Base-by-base conservation (phyloP, 2,797 vertebrate species). In the Sebastes trivittatus region DNA sequence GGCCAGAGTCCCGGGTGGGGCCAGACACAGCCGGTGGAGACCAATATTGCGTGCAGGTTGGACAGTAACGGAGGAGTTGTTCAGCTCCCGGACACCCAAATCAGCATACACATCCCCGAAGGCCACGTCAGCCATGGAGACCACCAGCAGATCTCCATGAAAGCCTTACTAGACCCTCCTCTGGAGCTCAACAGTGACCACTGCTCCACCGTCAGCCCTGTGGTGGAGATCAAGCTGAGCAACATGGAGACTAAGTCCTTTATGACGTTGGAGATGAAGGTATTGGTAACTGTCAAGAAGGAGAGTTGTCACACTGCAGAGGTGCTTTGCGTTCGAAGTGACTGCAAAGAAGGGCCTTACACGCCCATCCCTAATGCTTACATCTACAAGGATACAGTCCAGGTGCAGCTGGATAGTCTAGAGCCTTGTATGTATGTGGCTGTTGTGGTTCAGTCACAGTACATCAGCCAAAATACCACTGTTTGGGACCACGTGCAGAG, bases 1-100 rank as follows among this genome's bases (percentile, higher is more conserved):
- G 98, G 98, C 25, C 98, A 99, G 78, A 99, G 94, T 85, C 98
- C 97, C 0, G 98, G 98, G 1, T 99, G 98, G 98, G 98, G 98
- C 49, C 98, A 99, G 95, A 99, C 98, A 0, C 98, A 99, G 68
- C 98, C 98, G 0, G 96, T 99, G 84, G 98, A 99, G 91, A 98
- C 97, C 1, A 98, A 97, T 85, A 97, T 98, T 0, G 97, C 98
- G 46, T 99, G 98, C 90, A 97, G 95, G 80, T 89, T 99, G 90
- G 98, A 98, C 80, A 96, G 96, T 65, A 96, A 93, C 0, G 98
- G 98, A 4, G 98, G 98, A 2, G 96, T 97, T 0, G 96, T 99
- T 55, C 98, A 98, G 92, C 97, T 99, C 16, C 98, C 98, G 0
- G 98, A 99, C 92, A 98, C 97, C 2, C 92, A 94, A 82, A 98